These are phyloP conservation scores for Aleiodes testaceus DNA, from an alignment of 2,888 invertebrate genomes.

Conservation along the genomic window DNA sequence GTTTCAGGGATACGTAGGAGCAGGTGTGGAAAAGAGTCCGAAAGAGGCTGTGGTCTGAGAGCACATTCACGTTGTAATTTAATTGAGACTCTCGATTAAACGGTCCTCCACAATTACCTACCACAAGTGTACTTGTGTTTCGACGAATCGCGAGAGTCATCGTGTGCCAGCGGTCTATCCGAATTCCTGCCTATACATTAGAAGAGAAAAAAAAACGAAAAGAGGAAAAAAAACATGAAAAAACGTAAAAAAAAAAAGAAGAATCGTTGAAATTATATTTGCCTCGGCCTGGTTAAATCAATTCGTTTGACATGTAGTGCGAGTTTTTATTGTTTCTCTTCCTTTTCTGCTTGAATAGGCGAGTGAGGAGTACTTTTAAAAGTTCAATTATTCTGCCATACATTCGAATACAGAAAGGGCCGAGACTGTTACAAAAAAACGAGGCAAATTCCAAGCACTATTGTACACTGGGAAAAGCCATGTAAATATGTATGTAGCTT, in stretches of 20 bases:
- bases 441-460: conserved; percentile 51
- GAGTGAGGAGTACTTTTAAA: conserved; percentile 16
- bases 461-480: conserved; percentile 56
- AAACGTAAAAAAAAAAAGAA: conserved; percentile 26
- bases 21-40: conserved; percentile 66
- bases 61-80: conserved; percentile 65
- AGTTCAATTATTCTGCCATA: conserved; percentile 7
- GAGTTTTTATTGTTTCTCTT: conserved; percentile 9
- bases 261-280: conserved; percentile 1
- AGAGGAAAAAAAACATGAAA: conserved; percentile 18
- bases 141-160: conserved; percentile 37
- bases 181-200: conserved; percentile 40
- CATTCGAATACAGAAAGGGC: conserved; percentile 3
- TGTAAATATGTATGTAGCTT: conserved; percentile 73
- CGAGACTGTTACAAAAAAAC: conserved; percentile 48
- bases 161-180: conserved; percentile 49
- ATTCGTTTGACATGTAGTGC: too few species aligned
- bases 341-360: conserved; percentile 17
- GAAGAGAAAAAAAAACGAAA: conserved; percentile 22
- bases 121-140: conserved; percentile 36
- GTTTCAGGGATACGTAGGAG: conserved; percentile 71
- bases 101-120: conserved; percentile 22
- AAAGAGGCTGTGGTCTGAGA: conserved; percentile 69
- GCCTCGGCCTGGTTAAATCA: conserved; percentile 5
- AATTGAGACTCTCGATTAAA: conserved; percentile 51